phyloP scores from a whole-genome alignment of 2,888 invertebrate genomes.

The Scaptodrosophila latifasciaeformis region DNA sequence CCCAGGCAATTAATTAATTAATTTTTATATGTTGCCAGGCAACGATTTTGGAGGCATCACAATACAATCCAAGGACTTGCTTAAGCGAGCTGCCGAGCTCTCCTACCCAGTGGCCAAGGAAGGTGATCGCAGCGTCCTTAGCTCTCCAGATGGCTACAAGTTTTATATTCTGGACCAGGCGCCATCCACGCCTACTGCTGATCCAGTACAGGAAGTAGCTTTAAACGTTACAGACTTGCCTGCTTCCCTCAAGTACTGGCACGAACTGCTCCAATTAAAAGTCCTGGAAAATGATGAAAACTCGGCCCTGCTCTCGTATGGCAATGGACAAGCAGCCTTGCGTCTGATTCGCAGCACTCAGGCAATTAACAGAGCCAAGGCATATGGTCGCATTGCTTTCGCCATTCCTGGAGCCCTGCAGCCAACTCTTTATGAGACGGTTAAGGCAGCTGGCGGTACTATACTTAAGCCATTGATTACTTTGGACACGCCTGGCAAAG shows the following conservation, averaged over 20 bases:
- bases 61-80: slow-evolving; percentile 85
- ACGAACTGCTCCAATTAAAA: slow-evolving; percentile 83
- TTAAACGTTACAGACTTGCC: slow-evolving; percentile 86
- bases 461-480: slow-evolving; percentile 92
- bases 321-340: slow-evolving; percentile 83
- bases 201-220: slow-evolving; percentile 88
- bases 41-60: slow-evolving; percentile 94
- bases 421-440: slow-evolving; percentile 83
- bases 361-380: slow-evolving; percentile 87
- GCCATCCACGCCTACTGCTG: slow-evolving; percentile 78
- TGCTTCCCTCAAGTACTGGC: slow-evolving; percentile 90
- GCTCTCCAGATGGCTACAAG: slow-evolving; percentile 94
- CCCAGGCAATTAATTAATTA: too few relatives aligned
- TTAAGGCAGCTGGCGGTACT: slow-evolving; percentile 82
- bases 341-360: slow-evolving; percentile 77
- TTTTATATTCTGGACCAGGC: slow-evolving; percentile 87
- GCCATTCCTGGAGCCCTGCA: slow-evolving; percentile 88
- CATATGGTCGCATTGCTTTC: slow-evolving; percentile 97
- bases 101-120: slow-evolving; percentile 85
- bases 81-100: slow-evolving; percentile 82
- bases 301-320: slow-evolving; percentile 82
- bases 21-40: too few relatives aligned
- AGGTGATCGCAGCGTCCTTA: slow-evolving; percentile 79
- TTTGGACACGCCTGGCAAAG: slow-evolving; percentile 98
- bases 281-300: slow-evolving; percentile 80